These are phyloP conservation scores for Drepanosiphum platanoidis DNA, from an alignment of 2,888 invertebrate genomes.

Conservation along the genomic window DNA sequence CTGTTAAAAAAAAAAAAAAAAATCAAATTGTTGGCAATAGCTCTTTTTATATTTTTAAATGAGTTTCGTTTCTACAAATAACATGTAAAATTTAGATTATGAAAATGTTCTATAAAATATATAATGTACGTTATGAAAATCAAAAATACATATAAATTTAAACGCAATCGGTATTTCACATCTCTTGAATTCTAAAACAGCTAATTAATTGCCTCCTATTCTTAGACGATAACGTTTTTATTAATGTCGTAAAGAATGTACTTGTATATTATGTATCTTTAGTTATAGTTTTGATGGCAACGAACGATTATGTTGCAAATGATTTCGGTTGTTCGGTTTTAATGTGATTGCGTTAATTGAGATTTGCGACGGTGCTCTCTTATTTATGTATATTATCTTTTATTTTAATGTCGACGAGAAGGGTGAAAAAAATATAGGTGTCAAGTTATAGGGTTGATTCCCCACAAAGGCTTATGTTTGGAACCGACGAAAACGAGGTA, in stretches of 20 bases:
- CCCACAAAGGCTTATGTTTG: not conserved
- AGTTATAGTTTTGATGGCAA: not conserved
- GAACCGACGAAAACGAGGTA: not conserved
- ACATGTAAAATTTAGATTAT: not conserved
- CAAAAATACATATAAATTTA: not conserved
- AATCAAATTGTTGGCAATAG: constrained; percentile 4
- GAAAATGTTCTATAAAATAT: not conserved
- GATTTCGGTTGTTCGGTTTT: not conserved
- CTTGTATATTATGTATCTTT: too few species aligned
- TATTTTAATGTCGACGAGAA: not conserved
- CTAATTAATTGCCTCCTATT: not conserved
- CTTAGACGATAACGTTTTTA: not conserved
- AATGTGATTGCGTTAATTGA: not conserved
- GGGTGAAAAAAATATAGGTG: not conserved
- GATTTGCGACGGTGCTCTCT: not conserved
- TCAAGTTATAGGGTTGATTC: not conserved
- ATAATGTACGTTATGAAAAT: not conserved
- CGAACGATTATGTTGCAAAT: not conserved
- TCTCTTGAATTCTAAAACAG: not conserved
- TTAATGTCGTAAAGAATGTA: too few species aligned
- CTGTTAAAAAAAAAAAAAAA: not conserved
- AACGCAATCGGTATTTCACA: not conserved
- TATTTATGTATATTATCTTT: not conserved
- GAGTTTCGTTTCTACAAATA: constrained; percentile 1
- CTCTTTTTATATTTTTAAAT: constrained; percentile 12